A percentile compares a stretch with the other conserved stretches of the same genome.
These are phyloP conservation scores for Danaus melanippus DNA, from an alignment of 1,140 invertebrate genomes.

Conservation along the genomic window DNA sequence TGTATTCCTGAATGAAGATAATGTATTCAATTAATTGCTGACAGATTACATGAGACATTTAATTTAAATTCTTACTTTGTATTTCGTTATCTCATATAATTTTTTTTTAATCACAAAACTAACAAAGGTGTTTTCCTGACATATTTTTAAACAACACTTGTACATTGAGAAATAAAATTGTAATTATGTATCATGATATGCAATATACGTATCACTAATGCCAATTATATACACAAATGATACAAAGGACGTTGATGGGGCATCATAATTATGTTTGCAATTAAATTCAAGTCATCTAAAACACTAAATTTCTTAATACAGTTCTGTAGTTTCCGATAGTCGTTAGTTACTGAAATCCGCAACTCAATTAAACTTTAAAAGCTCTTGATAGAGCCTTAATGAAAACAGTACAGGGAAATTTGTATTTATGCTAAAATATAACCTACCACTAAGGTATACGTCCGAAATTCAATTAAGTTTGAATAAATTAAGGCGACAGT, in stretches of 20 bases:
- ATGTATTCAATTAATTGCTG: constrained; percentile 30
- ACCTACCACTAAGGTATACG: background rate
- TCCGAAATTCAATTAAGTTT: too few species aligned
- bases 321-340: constrained; percentile 53
- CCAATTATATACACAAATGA: too few species aligned
- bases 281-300: constrained; percentile 8
- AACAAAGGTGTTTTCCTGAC: too few species aligned
- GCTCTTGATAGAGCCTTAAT: constrained; percentile 48
- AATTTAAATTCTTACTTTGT: constrained; percentile 4
- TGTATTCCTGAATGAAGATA: constrained; percentile 24
- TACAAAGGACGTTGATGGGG: background rate
- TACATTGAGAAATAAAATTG: too few species aligned
- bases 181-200: too few species aligned
- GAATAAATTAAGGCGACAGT: too few species aligned
- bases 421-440: constrained; percentile 1
- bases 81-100: too few species aligned
- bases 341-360: constrained; percentile 51
- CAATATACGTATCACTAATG: too few species aligned
- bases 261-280: background rate
- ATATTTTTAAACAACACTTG: too few species aligned
- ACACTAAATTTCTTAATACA: constrained; percentile 41
- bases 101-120: too few species aligned
- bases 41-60: constrained; percentile 10
- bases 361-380: constrained; percentile 66
- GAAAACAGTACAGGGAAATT: constrained; percentile 24